Percentiles rank a stretch among this genome's conserved stretches.
phyloP scores from a whole-genome alignment of 2,113 vertebrate genomes.

The Alligator mississippiensis region DNA sequence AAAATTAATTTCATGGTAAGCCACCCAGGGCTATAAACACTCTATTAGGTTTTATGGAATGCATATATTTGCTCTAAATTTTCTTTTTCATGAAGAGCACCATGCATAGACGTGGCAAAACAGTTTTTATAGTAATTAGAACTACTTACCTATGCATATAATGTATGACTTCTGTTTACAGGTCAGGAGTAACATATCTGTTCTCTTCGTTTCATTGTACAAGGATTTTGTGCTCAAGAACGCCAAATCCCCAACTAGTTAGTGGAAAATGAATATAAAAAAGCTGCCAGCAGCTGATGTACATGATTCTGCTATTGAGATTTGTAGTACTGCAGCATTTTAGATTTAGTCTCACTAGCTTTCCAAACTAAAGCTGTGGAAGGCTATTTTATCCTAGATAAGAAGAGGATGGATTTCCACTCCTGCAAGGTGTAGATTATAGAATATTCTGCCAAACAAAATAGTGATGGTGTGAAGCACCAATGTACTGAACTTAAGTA shows the following conservation, averaged over 20 bases:
- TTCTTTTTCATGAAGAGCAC: not conserved
- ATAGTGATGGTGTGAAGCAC: too few relatives aligned
- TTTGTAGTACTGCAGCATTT: not conserved
- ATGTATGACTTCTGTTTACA: not conserved
- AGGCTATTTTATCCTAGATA: not conserved
- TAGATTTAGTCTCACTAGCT: not conserved
- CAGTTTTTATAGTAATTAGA: not conserved
- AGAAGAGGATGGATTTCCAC: not conserved
- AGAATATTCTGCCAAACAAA: not conserved
- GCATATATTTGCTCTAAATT: slow-evolving; percentile 19
- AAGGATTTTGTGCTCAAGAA: not conserved
- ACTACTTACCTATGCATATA: not conserved
- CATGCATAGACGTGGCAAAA: not conserved
- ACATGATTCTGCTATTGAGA: not conserved
- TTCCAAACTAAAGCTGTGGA: not conserved
- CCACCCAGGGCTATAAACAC: slow-evolving; percentile 44
- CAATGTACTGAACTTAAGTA: too few relatives aligned
- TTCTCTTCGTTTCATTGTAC: not conserved
- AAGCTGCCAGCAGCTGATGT: not conserved
- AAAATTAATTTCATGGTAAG: slow-evolving; percentile 73
- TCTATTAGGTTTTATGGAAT: slow-evolving; percentile 57
- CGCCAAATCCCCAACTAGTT: not conserved
- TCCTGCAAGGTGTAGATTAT: not conserved
- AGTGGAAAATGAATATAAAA: not conserved
- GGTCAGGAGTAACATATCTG: not conserved